Percentiles rank a stretch among this genome's conserved stretches.
Evolutionary conservation across 1,140 invertebrate genomes (phyloP).

Genomic region (Ostrea denselamellosa): DNA sequence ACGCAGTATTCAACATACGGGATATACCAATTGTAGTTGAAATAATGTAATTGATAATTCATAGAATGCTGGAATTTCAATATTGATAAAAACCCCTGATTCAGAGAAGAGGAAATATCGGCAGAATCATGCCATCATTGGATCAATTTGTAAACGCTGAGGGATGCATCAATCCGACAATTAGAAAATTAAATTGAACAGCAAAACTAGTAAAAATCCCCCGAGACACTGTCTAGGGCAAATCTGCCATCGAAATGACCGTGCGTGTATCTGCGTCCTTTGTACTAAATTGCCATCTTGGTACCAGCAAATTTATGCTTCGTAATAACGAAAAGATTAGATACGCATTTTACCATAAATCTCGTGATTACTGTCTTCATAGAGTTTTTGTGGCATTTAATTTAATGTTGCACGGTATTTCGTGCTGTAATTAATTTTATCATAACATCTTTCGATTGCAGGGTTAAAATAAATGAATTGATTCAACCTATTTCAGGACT

Average conservation of each 20-base stretch:
- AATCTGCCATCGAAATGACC: neutral
- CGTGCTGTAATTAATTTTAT: neutral
- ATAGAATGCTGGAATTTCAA: constrained; percentile 21
- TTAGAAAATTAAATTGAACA: constrained; percentile 32
- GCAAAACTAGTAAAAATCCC: neutral
- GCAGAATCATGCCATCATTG: neutral
- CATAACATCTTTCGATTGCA: neutral
- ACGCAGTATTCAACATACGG: neutral
- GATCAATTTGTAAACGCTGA: neutral
- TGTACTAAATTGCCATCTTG: neutral
- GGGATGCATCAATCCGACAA: neutral
- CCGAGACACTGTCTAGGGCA: neutral
- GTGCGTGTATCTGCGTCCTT: neutral
- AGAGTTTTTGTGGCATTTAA: neutral
- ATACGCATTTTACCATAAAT: too few species aligned
- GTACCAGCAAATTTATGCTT: neutral
- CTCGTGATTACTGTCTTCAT: neutral
- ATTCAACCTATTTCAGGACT: too few species aligned
- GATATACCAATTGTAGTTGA: neutral
- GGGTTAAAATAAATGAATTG: too few species aligned
- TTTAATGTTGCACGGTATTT: too few species aligned
- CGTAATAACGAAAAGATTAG: neutral
- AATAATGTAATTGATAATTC: neutral
- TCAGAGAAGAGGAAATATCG: constrained; percentile 7
- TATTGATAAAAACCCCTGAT: neutral